Evolutionary conservation across 2,113 vertebrate genomes (phyloP).

Genomic region (Phrynosoma platyrhinos): DNA sequence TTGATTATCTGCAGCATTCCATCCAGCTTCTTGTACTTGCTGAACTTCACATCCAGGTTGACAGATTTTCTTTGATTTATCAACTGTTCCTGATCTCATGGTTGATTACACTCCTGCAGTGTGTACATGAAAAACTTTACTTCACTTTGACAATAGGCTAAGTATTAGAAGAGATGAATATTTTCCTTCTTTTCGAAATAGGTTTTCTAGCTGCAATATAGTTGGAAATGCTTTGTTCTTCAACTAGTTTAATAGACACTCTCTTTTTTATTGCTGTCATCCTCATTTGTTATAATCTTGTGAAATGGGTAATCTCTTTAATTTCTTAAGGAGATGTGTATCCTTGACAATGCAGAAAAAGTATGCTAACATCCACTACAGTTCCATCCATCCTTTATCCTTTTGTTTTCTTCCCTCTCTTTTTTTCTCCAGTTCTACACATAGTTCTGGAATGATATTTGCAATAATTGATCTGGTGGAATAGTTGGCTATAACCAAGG

Average conservation of each 20-base stretch:
- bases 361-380: background rate
- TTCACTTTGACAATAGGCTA: slow-evolving; percentile 8
- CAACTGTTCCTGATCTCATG: slow-evolving; percentile 10
- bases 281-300: background rate
- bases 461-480: background rate
- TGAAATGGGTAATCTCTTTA: background rate
- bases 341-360: slow-evolving; percentile 8
- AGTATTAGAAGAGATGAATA: slow-evolving; percentile 13
- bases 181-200: slow-evolving; percentile 21
- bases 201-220: background rate
- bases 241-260: slow-evolving; percentile 6
- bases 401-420: background rate
- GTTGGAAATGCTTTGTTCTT: background rate
- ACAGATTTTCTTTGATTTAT: background rate
- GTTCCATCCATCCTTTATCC: background rate
- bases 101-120: background rate
- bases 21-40: background rate
- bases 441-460: background rate
- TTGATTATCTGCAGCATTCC: background rate
- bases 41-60: slow-evolving; percentile 20
- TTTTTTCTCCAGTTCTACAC: slow-evolving; percentile 2
- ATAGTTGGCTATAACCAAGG: background rate
- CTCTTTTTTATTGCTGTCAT: background rate
- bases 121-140: background rate
- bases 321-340: background rate